A percentile compares a stretch with the other conserved stretches of the same genome.
Evolutionary conservation across 2,888 invertebrate genomes (phyloP).

Genomic region (Muschampia plurimacula): DNA sequence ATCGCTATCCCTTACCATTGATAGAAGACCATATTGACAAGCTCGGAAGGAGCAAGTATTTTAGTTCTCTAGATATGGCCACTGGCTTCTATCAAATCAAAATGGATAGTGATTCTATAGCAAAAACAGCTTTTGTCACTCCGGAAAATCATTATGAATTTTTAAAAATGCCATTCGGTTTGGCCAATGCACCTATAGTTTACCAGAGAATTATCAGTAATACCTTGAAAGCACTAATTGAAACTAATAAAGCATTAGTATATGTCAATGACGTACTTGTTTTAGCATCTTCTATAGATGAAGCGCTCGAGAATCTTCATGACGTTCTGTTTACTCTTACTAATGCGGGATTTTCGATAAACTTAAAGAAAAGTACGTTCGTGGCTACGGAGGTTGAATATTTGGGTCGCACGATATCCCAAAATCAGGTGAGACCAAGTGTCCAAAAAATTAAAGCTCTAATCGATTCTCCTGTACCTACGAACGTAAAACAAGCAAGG

Average conservation of each 20-base stretch:
- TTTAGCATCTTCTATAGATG: not conserved
- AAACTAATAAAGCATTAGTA: not conserved
- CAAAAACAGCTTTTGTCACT: conserved; percentile 55
- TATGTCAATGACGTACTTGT: not conserved
- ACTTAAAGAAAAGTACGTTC: not conserved
- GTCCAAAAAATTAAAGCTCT: not conserved
- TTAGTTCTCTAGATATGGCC: conserved; percentile 53
- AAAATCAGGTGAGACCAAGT: not conserved
- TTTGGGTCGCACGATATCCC: not conserved
- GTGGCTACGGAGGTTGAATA: not conserved
- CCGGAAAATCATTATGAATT: not conserved
- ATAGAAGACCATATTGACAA: conserved; percentile 50
- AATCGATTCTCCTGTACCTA: not conserved
- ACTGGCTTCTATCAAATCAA: conserved; percentile 56
- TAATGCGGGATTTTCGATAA: not conserved
- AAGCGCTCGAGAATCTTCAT: not conserved
- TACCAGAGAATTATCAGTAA: not conserved
- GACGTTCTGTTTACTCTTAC: not conserved
- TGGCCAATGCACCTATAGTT: not conserved
- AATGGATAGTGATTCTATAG: conserved; percentile 50
- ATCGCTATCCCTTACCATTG: not conserved
- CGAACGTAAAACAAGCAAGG: not conserved
- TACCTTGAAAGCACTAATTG: not conserved
- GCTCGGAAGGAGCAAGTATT: conserved; percentile 48
- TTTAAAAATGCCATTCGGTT: not conserved